phyloP scores from a whole-genome alignment of 2,888 invertebrate genomes.

The Schizaphis graminum region DNA sequence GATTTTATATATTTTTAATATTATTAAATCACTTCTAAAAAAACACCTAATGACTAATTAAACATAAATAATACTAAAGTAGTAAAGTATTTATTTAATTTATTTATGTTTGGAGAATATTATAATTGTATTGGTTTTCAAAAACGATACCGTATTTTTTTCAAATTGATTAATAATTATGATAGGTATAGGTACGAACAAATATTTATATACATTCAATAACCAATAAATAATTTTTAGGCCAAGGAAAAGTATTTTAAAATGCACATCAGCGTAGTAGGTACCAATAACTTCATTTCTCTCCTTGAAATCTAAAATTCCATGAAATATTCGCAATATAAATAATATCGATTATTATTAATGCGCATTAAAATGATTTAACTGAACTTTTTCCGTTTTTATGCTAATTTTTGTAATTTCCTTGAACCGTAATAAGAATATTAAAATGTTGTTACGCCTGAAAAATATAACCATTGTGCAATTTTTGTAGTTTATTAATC shows the following conservation, averaged over 20 bases:
- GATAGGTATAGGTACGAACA: neutral
- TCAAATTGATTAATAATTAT: neutral
- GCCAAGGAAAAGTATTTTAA: neutral
- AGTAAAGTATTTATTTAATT: neutral
- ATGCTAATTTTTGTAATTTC: neutral
- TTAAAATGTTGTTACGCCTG: neutral
- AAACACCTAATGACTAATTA: neutral
- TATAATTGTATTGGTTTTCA: neutral
- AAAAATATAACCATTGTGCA: neutral
- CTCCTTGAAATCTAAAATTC: neutral
- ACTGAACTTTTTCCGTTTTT: neutral
- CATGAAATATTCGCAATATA: neutral
- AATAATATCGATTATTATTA: conserved; percentile 16
- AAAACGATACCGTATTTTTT: neutral
- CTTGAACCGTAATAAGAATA: neutral
- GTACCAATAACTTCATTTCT: neutral
- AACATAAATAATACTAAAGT: neutral
- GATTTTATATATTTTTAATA: neutral
- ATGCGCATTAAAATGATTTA: neutral
- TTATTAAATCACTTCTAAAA: neutral
- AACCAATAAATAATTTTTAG: neutral
- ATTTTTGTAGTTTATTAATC: neutral
- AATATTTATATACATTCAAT: neutral
- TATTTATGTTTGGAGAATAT: neutral
- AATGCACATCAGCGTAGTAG: neutral